A percentile compares a stretch with the other conserved stretches of the same genome.
phyloP scores from a whole-genome alignment of 2,797 vertebrate species.

The Channallabes apus region DNA sequence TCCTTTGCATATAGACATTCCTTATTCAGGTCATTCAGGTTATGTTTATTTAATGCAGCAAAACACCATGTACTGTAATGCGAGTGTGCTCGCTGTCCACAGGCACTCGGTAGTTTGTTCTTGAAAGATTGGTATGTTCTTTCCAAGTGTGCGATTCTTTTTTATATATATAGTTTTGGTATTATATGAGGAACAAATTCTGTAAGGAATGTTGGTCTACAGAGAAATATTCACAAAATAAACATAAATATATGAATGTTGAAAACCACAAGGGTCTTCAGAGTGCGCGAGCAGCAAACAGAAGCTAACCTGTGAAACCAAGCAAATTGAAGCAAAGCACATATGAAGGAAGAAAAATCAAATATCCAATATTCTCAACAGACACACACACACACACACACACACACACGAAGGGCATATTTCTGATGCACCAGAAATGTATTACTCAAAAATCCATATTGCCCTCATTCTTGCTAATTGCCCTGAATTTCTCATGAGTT shows the following conservation, averaged over 20 bases:
- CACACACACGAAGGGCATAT: too few species aligned
- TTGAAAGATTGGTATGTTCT: not conserved
- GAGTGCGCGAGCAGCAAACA: not conserved
- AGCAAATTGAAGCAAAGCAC: not conserved
- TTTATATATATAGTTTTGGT: too few species aligned
- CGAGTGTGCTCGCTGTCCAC: not conserved
- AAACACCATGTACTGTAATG: too few species aligned
- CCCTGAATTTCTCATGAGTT: not conserved
- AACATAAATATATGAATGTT: not conserved
- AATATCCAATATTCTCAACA: not conserved
- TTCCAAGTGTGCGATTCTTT: not conserved
- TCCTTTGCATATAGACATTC: too few species aligned
- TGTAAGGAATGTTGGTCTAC: not conserved
- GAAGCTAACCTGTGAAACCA: not conserved
- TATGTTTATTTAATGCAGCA: too few species aligned
- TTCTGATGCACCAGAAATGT: too few species aligned
- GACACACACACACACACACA: too few species aligned
- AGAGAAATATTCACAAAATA: not conserved
- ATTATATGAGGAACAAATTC: not conserved
- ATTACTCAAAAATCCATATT: not conserved
- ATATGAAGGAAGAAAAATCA: not conserved
- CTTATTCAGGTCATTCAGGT: too few species aligned
- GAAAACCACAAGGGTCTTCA: not conserved
- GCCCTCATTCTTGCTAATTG: not conserved
- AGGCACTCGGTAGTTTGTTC: not conserved